These are phyloP conservation scores for Drosophila serrata DNA, from an alignment of 1,140 invertebrate genomes.

Conservation along the genomic window DNA sequence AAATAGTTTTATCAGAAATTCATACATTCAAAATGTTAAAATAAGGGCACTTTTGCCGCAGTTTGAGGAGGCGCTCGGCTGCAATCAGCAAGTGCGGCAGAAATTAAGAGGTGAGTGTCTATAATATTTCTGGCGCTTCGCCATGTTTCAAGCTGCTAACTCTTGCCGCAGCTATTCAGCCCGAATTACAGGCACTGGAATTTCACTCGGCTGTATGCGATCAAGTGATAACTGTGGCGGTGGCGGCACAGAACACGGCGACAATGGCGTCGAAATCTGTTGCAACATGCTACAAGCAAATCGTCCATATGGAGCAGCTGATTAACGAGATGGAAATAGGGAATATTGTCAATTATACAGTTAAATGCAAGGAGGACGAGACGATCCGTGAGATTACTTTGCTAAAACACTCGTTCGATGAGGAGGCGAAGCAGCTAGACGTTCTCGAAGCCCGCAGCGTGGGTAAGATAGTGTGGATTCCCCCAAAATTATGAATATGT, in stretches of 20 bases:
- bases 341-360: not conserved
- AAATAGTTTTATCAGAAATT: not conserved
- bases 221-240: not conserved
- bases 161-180: not conserved
- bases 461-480: not conserved
- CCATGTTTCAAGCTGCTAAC: not conserved
- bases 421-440: not conserved
- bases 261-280: accelerated
- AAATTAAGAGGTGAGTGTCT: not conserved
- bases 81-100: not conserved
- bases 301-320: not conserved
- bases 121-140: no score
- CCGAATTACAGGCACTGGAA: not conserved
- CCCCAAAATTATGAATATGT: not conserved
- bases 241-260: no score
- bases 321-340: not conserved
- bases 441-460: not conserved
- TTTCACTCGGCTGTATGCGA: not conserved
- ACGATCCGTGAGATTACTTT: not conserved
- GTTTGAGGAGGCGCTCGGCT: conserved; percentile 1
- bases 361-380: conserved; percentile 5
- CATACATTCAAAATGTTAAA: not conserved
- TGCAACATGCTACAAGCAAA: not conserved
- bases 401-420: not conserved
- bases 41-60: not conserved